These are phyloP conservation scores for Cheilosia pagana DNA, from an alignment of 2,888 invertebrate species.

Conservation along the genomic window DNA sequence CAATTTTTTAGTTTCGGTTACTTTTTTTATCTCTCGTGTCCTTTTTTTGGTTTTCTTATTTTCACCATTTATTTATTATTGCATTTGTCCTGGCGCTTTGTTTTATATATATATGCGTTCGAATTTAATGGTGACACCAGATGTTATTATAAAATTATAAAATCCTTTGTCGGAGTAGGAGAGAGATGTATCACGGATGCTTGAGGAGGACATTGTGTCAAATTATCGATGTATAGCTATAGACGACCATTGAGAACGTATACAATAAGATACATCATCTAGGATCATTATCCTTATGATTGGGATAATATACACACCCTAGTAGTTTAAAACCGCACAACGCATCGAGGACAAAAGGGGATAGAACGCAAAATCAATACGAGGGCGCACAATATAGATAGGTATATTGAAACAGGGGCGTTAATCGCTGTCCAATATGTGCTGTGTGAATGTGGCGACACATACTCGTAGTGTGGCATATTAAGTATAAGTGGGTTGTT, in stretches of 20 bases:
- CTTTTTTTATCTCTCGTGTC: slow-evolving; percentile 50
- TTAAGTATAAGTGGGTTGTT: slow-evolving; percentile 23
- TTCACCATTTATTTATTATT: slow-evolving; percentile 71
- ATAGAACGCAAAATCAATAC: slow-evolving; percentile 52
- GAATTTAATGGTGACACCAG: slow-evolving; percentile 78
- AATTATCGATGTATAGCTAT: slow-evolving; percentile 64
- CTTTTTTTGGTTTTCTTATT: slow-evolving; percentile 37
- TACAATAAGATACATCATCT: slow-evolving; percentile 66
- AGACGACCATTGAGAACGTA: slow-evolving; percentile 23
- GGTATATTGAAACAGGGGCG: slow-evolving; percentile 63
- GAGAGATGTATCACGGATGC: slow-evolving; percentile 1
- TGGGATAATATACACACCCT: slow-evolving; percentile 53
- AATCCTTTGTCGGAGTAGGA: slow-evolving; percentile 40
- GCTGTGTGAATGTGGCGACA: slow-evolving; percentile 40
- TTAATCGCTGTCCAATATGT: slow-evolving; percentile 75
- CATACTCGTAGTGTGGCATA: slow-evolving; percentile 12
- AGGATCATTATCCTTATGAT: slow-evolving; percentile 68
- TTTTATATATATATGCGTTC: slow-evolving; percentile 76
- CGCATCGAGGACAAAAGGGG: slow-evolving; percentile 10
- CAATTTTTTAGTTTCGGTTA: slow-evolving; percentile 74
- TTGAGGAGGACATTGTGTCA: slow-evolving; percentile 47
- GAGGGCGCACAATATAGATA: not conserved
- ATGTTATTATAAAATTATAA: slow-evolving; percentile 78
- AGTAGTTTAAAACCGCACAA: slow-evolving; percentile 56
- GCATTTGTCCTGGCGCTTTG: slow-evolving; percentile 72